A percentile compares a stretch with the other conserved stretches of the same genome.
phyloP scores from a whole-genome alignment of 23 tunicate species.

The Diplosoma virens region DNA sequence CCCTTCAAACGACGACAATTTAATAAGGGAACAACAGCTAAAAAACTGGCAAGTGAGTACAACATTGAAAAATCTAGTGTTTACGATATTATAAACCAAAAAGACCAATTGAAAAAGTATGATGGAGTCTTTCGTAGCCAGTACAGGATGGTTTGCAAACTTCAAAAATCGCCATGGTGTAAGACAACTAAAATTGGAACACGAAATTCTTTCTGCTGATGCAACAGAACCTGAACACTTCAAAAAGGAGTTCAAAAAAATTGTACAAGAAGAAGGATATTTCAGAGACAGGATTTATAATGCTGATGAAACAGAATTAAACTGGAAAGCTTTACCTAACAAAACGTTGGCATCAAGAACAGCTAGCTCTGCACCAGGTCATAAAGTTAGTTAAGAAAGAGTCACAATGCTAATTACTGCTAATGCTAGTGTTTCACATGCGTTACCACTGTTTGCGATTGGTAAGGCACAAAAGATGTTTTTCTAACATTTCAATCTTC shows the following conservation, averaged over 20 bases:
- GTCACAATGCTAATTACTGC: neutral
- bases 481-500: neutral
- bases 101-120: too few species aligned
- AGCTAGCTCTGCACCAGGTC: neutral
- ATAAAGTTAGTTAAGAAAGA: neutral
- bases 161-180: neutral
- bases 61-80: too few species aligned
- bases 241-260: neutral
- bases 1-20: too few species aligned
- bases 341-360: neutral
- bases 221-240: neutral
- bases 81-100: too few species aligned
- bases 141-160: neutral
- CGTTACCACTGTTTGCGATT: neutral
- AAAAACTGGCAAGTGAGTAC: too few species aligned
- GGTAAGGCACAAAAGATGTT: neutral
- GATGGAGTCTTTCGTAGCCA: too few species aligned
- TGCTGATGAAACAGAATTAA: neutral
- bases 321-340: neutral
- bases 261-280: neutral
- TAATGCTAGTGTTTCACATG: neutral
- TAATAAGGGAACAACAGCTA: too few species aligned
- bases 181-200: neutral
- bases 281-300: neutral
- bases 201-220: neutral